Percentiles rank a stretch among this genome's conserved stretches.
These are phyloP conservation scores for Whitmania pigra DNA, from an alignment of 1,140 invertebrate genomes.

Conservation along the genomic window DNA sequence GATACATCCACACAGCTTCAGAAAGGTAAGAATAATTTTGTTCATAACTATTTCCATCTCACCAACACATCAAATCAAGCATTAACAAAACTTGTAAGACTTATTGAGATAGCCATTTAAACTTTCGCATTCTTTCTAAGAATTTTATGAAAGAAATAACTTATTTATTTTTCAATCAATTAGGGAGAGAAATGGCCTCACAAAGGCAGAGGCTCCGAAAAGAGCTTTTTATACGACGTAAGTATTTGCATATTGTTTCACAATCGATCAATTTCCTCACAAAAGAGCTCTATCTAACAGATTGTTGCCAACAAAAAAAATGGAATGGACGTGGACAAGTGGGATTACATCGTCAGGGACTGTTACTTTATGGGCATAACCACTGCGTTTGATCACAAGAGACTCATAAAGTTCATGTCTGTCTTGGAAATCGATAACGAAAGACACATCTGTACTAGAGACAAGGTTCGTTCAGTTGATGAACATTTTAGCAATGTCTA, in stretches of 20 bases:
- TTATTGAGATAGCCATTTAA: too few relatives aligned
- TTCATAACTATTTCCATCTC: too few relatives aligned
- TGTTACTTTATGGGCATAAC: constrained; percentile 40
- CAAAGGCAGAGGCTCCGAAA: constrained; percentile 5
- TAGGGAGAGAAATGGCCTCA: not conserved
- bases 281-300: constrained; percentile 30
- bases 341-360: constrained; percentile 53
- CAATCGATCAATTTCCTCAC: not conserved
- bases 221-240: not conserved
- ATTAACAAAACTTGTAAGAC: too few relatives aligned
- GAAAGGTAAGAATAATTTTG: not conserved
- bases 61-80: too few relatives aligned
- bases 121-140: too few relatives aligned
- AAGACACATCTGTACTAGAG: constrained; percentile 35
- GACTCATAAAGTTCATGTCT: constrained; percentile 32
- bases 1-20: constrained; percentile 31
- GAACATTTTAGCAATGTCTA: too few relatives aligned
- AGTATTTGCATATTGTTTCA: not conserved
- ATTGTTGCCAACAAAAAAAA: constrained; percentile 50
- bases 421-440: constrained; percentile 31
- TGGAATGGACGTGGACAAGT: constrained; percentile 56
- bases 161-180: not conserved
- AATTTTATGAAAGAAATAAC: too few relatives aligned
- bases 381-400: constrained; percentile 37
- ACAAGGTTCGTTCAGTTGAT: constrained; percentile 33